Evolutionary conservation across 2,113 vertebrate species (phyloP).

Genomic region (Amblyopsis rosae): DNA sequence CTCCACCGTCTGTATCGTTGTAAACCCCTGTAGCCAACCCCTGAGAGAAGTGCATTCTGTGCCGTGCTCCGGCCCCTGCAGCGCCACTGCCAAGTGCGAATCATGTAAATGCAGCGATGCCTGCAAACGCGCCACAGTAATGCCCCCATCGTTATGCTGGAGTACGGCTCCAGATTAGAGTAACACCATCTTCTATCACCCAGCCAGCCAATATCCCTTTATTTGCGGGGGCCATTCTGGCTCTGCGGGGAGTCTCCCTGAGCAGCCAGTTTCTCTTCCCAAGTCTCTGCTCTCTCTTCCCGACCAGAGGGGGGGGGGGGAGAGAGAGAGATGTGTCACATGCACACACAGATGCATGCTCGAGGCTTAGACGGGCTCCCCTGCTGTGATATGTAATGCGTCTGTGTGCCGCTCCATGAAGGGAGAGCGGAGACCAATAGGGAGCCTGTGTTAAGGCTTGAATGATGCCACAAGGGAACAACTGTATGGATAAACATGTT

Average conservation of each 20-base stretch:
- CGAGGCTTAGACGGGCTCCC: slow-evolving; percentile 63
- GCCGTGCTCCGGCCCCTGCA: slow-evolving; percentile 79
- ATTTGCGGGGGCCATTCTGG: slow-evolving; percentile 47
- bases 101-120: slow-evolving; percentile 85
- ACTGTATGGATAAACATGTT: slow-evolving; percentile 45
- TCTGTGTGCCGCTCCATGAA: slow-evolving; percentile 59
- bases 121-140: slow-evolving; percentile 82
- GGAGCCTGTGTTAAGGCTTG: slow-evolving; percentile 27
- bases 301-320: slow-evolving; percentile 41
- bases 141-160: slow-evolving; percentile 90
- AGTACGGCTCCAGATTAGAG: slow-evolving; percentile 88
- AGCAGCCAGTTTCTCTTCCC: slow-evolving; percentile 57
- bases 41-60: slow-evolving; percentile 80
- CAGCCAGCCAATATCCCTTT: slow-evolving; percentile 67
- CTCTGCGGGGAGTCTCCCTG: slow-evolving; percentile 67
- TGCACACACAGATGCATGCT: slow-evolving; percentile 18
- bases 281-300: slow-evolving; percentile 49
- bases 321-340: slow-evolving; percentile 34
- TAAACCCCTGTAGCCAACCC: slow-evolving; percentile 59
- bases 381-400: slow-evolving; percentile 60
- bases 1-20: neutral
- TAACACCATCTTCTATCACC: slow-evolving; percentile 41
- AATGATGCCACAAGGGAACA: slow-evolving; percentile 66
- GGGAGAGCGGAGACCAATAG: slow-evolving; percentile 30
- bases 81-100: slow-evolving; percentile 83